Percentiles rank a stretch among this genome's conserved stretches.
Evolutionary conservation across 2,888 invertebrate species (phyloP).

Genomic region (Ochlodes sylvanus): DNA sequence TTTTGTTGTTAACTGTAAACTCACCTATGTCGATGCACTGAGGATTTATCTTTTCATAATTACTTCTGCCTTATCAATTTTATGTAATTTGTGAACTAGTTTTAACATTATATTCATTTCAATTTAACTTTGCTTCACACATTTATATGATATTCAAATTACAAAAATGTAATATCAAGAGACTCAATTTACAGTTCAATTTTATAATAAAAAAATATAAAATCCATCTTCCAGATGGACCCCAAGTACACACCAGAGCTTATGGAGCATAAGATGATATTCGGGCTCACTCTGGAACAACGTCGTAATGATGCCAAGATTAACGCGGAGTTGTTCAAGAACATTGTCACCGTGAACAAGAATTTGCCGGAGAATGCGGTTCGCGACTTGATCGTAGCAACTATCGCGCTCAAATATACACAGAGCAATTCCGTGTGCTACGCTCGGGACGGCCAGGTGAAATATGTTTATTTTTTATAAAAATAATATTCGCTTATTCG

Average conservation of each 20-base stretch:
- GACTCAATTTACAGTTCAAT: too few relatives aligned
- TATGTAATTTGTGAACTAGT: too few relatives aligned
- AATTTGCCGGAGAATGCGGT: slow-evolving; percentile 89
- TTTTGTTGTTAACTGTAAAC: too few relatives aligned
- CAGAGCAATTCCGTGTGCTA: slow-evolving; percentile 99
- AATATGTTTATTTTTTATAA: not conserved
- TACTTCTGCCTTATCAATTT: too few relatives aligned
- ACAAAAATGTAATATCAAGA: too few relatives aligned
- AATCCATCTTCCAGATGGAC: slow-evolving; percentile 89
- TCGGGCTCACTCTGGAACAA: slow-evolving; percentile 87
- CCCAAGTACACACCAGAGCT: slow-evolving; percentile 91
- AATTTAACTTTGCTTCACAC: too few relatives aligned
- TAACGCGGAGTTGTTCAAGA: slow-evolving; percentile 90
- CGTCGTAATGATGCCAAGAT: slow-evolving; percentile 95
- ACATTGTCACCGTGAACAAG: slow-evolving; percentile 91
- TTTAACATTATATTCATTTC: too few relatives aligned
- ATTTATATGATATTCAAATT: too few relatives aligned
- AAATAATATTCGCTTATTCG: not conserved
- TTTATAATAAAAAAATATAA: not conserved
- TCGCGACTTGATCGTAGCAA: slow-evolving; percentile 97
- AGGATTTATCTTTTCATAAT: too few relatives aligned
- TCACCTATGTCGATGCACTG: too few relatives aligned
- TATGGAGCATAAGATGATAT: slow-evolving; percentile 89
- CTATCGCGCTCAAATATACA: slow-evolving; percentile 98
- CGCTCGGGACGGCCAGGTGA: slow-evolving; percentile 94